Conservation (phyloP, 2,888 invertebrate species). For the Cantharis rustica region DNA sequence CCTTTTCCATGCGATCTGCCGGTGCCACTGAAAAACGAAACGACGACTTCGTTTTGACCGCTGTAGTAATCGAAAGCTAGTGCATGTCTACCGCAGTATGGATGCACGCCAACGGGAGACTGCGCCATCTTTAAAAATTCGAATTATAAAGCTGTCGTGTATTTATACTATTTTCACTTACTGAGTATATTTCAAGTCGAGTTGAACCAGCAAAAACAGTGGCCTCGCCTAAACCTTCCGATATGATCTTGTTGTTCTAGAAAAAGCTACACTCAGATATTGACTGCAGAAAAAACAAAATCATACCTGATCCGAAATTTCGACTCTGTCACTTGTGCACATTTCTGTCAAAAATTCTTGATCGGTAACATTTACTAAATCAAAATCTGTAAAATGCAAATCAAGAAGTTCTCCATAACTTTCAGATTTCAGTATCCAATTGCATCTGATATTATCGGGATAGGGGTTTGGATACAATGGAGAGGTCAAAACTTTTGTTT, state of each 20-base stretch:
- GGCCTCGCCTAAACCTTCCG: conserved; percentile 55
- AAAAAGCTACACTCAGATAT: neutral
- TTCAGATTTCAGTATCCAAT: conserved; percentile 59
- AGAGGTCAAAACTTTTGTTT: conserved; percentile 57
- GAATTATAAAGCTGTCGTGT: neutral
- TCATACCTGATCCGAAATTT: conserved; percentile 57
- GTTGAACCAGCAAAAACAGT: conserved; percentile 50
- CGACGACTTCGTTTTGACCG: conserved; percentile 52
- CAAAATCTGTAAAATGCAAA: conserved; percentile 63
- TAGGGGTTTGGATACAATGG: conserved; percentile 66
- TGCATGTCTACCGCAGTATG: conserved; percentile 59
- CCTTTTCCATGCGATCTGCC: conserved; percentile 59
- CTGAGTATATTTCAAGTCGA: conserved; percentile 32
- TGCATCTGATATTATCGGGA: conserved; percentile 61
- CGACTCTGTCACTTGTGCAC: conserved; percentile 59
- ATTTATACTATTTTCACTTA: conserved; percentile 21
- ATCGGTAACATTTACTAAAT: conserved; percentile 56
- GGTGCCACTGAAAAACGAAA: conserved; percentile 59
- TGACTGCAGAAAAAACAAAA: conserved; percentile 22
- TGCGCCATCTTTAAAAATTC: conserved; percentile 40
- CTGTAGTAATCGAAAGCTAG: conserved; percentile 60
- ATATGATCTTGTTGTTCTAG: conserved; percentile 46
- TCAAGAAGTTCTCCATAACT: conserved; percentile 48
- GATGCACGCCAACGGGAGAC: conserved; percentile 47
- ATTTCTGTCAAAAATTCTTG: conserved; percentile 40